Evolutionary conservation across 1,140 invertebrate genomes (phyloP).

Genomic region (Leptoteleia sp.): DNA sequence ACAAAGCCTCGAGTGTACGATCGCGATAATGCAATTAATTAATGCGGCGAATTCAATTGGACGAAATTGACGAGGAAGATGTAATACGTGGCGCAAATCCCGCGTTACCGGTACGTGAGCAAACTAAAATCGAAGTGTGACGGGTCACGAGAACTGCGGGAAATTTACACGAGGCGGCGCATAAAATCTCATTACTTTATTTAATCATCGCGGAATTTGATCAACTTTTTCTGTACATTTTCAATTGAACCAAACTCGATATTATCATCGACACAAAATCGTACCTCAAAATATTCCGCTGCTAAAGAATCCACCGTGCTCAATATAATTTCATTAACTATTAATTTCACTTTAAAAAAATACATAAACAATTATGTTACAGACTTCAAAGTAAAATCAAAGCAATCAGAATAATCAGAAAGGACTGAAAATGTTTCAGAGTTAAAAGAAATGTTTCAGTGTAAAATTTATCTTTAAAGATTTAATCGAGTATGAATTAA

Average conservation of each 20-base stretch:
- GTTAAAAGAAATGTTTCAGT: too few relatives aligned
- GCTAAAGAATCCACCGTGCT: conserved; percentile 8
- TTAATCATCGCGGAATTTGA: conserved; percentile 62
- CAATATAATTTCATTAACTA: conserved; percentile 20
- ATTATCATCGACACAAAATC: conserved; percentile 38
- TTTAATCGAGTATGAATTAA: too few relatives aligned
- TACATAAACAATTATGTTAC: too few relatives aligned
- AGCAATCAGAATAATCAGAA: too few relatives aligned
- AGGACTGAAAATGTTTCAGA: too few relatives aligned
- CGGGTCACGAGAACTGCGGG: conserved; percentile 24
- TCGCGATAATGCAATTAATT: conserved; percentile 42
- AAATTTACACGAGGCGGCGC: conserved; percentile 29
- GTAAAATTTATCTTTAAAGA: too few relatives aligned
- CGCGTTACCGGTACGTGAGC: conserved; percentile 58
- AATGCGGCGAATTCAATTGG: conserved; percentile 42
- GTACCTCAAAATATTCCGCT: conserved; percentile 13
- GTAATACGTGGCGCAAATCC: conserved; percentile 58
- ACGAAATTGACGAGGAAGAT: conserved; percentile 51
- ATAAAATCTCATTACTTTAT: conserved; percentile 65
- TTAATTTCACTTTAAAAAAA: too few relatives aligned
- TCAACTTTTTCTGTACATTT: conserved; percentile 54
- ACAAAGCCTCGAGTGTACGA: neutral
- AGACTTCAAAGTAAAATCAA: too few relatives aligned
- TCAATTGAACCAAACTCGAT: conserved; percentile 28
- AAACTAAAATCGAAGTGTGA: conserved; percentile 62